Conservation (phyloP, 2,888 invertebrate species). For the Orchesella flavescens region DNA sequence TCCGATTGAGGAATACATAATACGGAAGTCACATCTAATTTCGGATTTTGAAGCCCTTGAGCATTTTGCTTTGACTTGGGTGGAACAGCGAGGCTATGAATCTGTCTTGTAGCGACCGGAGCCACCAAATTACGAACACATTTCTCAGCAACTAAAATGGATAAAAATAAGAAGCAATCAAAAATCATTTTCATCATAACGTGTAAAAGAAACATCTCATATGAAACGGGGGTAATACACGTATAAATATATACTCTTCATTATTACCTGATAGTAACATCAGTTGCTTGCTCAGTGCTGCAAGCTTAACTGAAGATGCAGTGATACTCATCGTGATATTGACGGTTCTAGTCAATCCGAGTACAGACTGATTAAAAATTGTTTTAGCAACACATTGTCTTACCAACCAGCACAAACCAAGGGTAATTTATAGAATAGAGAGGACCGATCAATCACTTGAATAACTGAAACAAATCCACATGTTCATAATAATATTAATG, state of each 20-base stretch:
- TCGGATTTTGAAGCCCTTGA: not conserved
- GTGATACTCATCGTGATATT: slow-evolving; percentile 28
- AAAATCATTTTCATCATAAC: not conserved
- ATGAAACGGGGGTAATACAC: too few species aligned
- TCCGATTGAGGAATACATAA: not conserved
- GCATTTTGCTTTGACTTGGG: not conserved
- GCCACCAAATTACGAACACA: not conserved
- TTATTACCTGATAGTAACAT: slow-evolving; percentile 34
- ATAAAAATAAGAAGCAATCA: slow-evolving; percentile 1
- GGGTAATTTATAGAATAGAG: not conserved
- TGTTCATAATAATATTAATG: too few species aligned
- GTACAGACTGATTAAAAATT: too few species aligned
- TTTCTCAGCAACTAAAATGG: slow-evolving; percentile 43
- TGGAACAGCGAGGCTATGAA: not conserved
- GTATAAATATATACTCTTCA: not conserved
- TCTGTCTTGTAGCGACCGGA: not conserved
- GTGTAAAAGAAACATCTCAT: too few species aligned
- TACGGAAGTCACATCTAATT: not conserved
- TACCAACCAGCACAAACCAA: not conserved
- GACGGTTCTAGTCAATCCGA: not conserved
- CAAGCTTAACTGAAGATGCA: slow-evolving; percentile 22
- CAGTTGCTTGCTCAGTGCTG: slow-evolving; percentile 25
- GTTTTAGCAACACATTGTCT: not conserved
- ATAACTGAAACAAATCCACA: too few species aligned
- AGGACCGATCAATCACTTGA: too few species aligned